Conservation (phyloP, 2,797 vertebrate species). For the Anabas testudineus region DNA sequence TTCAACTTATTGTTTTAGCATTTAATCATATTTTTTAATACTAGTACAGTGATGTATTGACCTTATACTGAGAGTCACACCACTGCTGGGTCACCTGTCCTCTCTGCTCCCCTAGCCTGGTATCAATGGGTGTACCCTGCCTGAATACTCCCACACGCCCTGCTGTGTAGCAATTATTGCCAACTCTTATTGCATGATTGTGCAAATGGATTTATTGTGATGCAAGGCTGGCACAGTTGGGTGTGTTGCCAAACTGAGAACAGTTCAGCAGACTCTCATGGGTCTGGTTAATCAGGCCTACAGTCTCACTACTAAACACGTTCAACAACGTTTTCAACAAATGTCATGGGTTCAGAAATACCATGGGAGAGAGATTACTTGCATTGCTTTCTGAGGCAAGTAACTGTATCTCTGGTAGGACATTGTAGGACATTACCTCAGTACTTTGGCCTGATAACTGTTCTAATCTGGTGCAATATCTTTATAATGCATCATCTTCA, state of each 20-base stretch:
- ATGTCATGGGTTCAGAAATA: background rate
- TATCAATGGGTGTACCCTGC: constrained; percentile 4
- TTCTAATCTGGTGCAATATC: background rate
- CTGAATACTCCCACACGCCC: constrained; percentile 25
- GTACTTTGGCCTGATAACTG: constrained; percentile 22
- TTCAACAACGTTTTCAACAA: constrained; percentile 20
- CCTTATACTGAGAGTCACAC: constrained; percentile 31
- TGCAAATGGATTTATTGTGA: constrained; percentile 55
- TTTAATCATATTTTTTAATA: background rate
- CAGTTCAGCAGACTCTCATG: constrained; percentile 14
- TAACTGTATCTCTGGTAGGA: too few species aligned
- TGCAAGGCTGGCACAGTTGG: constrained; percentile 30
- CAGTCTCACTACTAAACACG: constrained; percentile 21
- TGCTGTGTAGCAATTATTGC: background rate
- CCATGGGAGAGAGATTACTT: background rate
- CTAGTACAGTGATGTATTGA: background rate
- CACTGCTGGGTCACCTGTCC: constrained; percentile 14
- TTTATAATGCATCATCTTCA: constrained; percentile 19
- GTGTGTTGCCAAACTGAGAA: constrained; percentile 32
- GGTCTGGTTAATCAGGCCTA: constrained; percentile 44
- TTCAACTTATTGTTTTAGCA: background rate
- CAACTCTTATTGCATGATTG: constrained; percentile 40
- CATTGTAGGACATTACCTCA: background rate
- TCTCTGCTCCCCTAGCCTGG: background rate
- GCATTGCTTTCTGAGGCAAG: background rate